A percentile compares a stretch with the other conserved stretches of the same genome.
These are phyloP conservation scores for Rhadinocentrus ornatus DNA, from an alignment of 2,797 vertebrate genomes.

Conservation along the genomic window DNA sequence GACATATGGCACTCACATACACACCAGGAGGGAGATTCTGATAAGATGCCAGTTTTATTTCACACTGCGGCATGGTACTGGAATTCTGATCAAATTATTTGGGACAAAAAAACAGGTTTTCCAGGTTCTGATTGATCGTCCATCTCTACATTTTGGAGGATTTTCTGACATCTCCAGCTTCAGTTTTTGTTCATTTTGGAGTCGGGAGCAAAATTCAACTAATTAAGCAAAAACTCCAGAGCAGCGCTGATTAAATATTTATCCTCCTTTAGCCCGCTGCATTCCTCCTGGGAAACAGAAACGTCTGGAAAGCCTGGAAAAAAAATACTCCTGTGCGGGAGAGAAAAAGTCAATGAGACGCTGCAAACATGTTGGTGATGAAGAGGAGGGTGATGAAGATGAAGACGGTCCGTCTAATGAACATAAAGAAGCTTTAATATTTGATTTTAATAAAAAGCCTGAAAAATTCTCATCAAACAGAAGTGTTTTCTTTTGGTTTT, in stretches of 20 bases:
- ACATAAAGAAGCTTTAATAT: background rate
- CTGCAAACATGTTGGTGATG: conserved; percentile 47
- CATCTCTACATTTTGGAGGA: background rate
- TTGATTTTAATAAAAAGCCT: background rate
- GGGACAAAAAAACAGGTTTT: background rate
- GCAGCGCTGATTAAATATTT: conserved; percentile 80
- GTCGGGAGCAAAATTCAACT: conserved; percentile 60
- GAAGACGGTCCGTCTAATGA: conserved; percentile 12
- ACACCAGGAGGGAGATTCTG: background rate
- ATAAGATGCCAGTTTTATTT: conserved; percentile 25
- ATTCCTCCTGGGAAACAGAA: conserved; percentile 59
- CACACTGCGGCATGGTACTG: background rate
- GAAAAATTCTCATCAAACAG: background rate
- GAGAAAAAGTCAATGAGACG: conserved; percentile 57
- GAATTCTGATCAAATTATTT: background rate
- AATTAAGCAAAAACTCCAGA: conserved; percentile 75
- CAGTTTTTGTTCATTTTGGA: conserved; percentile 40
- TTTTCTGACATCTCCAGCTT: conserved; percentile 39
- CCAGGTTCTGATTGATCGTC: background rate
- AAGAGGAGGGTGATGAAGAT: conserved; percentile 31
- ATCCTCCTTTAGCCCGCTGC: conserved; percentile 69
- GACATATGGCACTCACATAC: conserved; percentile 43
- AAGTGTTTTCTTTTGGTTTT: background rate
- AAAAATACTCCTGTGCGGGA: conserved; percentile 37
- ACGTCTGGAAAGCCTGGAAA: conserved; percentile 62